Evolutionary conservation across 2,113 vertebrate genomes (phyloP).

Genomic region (Notarius quadriscutis): DNA sequence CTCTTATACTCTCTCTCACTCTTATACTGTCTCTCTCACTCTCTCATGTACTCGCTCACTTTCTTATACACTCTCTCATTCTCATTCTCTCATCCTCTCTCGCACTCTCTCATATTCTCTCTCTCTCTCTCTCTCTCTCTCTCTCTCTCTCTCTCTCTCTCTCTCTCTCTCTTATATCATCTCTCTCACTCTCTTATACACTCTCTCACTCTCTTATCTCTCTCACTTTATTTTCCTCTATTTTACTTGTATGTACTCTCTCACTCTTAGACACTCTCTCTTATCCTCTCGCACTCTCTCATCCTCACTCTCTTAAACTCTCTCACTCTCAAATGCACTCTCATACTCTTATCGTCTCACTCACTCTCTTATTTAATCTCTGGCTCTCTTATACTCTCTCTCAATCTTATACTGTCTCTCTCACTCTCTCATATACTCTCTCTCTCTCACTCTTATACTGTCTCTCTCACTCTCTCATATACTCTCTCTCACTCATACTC

Average conservation of each 20-base stretch:
- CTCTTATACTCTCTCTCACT: not conserved
- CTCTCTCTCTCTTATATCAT: not conserved
- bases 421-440: not conserved
- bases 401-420: not conserved
- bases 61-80: too few relatives aligned
- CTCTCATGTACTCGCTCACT: too few relatives aligned
- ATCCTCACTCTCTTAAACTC: not conserved
- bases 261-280: not conserved
- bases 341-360: not conserved
- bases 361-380: too few relatives aligned
- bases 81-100: not conserved
- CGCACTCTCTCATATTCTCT: not conserved
- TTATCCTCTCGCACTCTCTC: not conserved
- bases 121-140: too few relatives aligned
- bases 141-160: not conserved
- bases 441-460: not conserved
- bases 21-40: not conserved
- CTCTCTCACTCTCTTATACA: not conserved
- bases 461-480: not conserved
- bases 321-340: too few relatives aligned
- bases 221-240: not conserved
- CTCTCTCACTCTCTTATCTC: too few relatives aligned
- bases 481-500: not conserved
- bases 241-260: not conserved
- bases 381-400: not conserved